Conservation (phyloP, 1,140 invertebrate species). For the Hycleus phaleratus region DNA sequence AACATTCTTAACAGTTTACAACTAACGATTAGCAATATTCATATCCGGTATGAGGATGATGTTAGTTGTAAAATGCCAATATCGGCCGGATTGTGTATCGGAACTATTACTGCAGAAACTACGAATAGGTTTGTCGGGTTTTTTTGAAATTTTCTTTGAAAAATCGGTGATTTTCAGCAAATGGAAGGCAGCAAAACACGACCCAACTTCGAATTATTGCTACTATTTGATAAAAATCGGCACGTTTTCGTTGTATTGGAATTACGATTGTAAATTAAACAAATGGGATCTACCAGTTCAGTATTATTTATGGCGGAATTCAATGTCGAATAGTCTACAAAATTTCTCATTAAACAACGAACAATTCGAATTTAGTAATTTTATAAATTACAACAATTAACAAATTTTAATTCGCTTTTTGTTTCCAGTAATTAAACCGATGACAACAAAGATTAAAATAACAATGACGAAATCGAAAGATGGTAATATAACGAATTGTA, state of each 20-base stretch:
- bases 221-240: constrained; percentile 73
- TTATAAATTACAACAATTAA: background rate
- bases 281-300: constrained; percentile 50
- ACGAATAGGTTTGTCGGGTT: constrained; percentile 58
- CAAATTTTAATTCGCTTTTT: background rate
- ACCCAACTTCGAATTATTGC: constrained; percentile 54
- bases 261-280: constrained; percentile 51
- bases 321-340: constrained; percentile 64
- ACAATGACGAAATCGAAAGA: constrained; percentile 59
- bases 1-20: constrained; percentile 75
- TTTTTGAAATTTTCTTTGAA: background rate
- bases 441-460: constrained; percentile 69
- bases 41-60: constrained; percentile 76
- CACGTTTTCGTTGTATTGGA: constrained; percentile 71
- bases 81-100: constrained; percentile 71
- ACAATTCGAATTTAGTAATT: constrained; percentile 34
- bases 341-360: constrained; percentile 65
- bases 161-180: constrained; percentile 46
- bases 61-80: constrained; percentile 58
- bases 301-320: constrained; percentile 57
- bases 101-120: constrained; percentile 68
- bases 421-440: constrained; percentile 38
- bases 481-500: constrained; percentile 60
- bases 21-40: constrained; percentile 70
- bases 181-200: constrained; percentile 68